phyloP scores from a whole-genome alignment of 1,140 invertebrate genomes.

The Drosophila nigrodunni region DNA sequence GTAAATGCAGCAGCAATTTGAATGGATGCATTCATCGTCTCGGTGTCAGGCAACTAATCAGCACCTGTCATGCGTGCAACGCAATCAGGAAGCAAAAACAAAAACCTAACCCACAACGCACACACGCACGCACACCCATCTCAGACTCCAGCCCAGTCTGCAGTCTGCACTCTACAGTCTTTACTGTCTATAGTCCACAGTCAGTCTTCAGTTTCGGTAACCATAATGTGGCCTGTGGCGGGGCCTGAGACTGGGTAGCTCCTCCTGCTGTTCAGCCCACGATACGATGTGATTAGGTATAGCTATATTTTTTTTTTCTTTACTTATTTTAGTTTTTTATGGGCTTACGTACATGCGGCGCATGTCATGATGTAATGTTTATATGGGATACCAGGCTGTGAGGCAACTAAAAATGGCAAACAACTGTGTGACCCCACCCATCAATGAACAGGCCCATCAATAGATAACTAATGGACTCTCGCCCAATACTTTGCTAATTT shows the following conservation, averaged over 20 bases:
- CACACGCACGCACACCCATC: conserved; percentile 24
- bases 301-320: background rate
- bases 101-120: conserved; percentile 29
- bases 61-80: conserved; percentile 70
- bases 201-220: conserved; percentile 16
- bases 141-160: conserved; percentile 2
- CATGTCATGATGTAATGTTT: conserved; percentile 58
- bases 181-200: background rate
- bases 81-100: conserved; percentile 70
- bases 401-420: conserved; percentile 35
- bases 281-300: conserved; percentile 68
- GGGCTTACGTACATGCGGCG: conserved; percentile 38
- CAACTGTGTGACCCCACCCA: conserved; percentile 20
- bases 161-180: background rate
- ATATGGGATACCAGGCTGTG: conserved; percentile 48
- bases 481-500: background rate
- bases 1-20: conserved; percentile 42
- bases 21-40: conserved; percentile 34
- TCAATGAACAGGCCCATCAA: conserved; percentile 30
- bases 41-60: conserved; percentile 65
- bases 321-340: conserved; percentile 36
- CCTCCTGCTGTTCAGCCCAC: conserved; percentile 32
- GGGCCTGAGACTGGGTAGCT: conserved; percentile 21
- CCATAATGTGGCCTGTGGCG: conserved; percentile 30
- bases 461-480: conserved; percentile 45